phyloP scores from a whole-genome alignment of 53 echinoderm and acorn worm species.

The Glandiceps talaboti region DNA sequence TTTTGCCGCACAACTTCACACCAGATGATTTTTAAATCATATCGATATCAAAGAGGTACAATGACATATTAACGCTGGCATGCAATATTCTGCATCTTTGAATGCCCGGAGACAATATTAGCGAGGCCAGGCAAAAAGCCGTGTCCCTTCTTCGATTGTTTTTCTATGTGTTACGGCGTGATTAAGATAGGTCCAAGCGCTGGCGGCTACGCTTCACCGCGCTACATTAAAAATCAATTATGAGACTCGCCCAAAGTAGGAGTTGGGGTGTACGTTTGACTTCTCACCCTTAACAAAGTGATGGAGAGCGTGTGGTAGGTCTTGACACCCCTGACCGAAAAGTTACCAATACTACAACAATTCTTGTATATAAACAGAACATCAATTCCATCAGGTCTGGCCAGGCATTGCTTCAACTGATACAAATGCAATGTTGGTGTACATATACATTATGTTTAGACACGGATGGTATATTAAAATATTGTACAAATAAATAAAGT shows the following conservation, averaged over 20 bases:
- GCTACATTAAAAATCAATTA: neutral
- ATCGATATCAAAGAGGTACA: no score
- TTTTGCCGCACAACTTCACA: no score
- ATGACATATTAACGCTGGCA: no score
- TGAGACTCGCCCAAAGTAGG: neutral
- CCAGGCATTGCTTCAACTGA: neutral
- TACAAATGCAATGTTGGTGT: neutral
- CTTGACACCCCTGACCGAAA: neutral
- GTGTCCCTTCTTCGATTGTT: no score
- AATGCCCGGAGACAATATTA: no score
- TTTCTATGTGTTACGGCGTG: no score
- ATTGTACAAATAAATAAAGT: neutral
- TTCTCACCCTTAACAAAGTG: neutral
- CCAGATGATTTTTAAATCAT: no score
- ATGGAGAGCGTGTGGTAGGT: neutral
- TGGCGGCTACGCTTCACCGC: neutral
- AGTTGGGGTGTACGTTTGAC: neutral
- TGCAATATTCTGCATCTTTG: no score
- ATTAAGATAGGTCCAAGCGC: neutral
- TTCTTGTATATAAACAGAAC: neutral
- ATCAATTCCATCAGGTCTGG: neutral
- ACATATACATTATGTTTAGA: neutral
- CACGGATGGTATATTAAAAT: neutral
- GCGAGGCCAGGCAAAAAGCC: no score
- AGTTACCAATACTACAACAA: neutral